Evolutionary conservation across 2,888 invertebrate genomes (phyloP).

Genomic region (Brachyopa scutellaris): DNA sequence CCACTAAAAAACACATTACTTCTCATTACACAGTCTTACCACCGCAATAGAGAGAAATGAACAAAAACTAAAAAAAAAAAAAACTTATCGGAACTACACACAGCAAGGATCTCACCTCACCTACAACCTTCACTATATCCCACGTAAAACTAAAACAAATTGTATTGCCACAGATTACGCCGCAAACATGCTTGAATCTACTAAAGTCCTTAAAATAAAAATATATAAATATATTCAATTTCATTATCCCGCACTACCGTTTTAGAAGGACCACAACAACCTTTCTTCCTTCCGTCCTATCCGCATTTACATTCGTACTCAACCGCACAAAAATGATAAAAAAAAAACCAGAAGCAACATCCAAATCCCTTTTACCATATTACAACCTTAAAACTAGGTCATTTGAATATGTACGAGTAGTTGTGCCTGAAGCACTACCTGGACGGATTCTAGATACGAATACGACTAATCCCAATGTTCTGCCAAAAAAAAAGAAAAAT

Average conservation of each 20-base stretch:
- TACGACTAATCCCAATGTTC: slow-evolving; percentile 55
- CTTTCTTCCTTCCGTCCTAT: slow-evolving; percentile 18
- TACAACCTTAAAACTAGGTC: slow-evolving; percentile 54
- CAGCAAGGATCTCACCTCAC: slow-evolving; percentile 3
- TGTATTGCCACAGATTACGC: slow-evolving; percentile 50
- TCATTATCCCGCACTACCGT: slow-evolving; percentile 24
- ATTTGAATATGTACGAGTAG: slow-evolving; percentile 15
- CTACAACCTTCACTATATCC: not conserved
- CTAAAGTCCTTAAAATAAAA: slow-evolving; percentile 6
- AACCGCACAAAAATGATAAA: slow-evolving; percentile 33
- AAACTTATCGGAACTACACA: slow-evolving; percentile 12
- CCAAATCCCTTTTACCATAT: slow-evolving; percentile 38
- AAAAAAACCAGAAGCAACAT: not conserved
- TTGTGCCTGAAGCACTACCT: slow-evolving; percentile 14
- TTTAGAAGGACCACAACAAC: slow-evolving; percentile 26
- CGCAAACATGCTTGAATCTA: slow-evolving; percentile 39
- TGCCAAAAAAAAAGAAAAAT: too few relatives aligned
- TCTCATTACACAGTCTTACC: slow-evolving; percentile 8
- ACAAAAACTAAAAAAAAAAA: too few relatives aligned
- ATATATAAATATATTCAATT: slow-evolving; percentile 46
- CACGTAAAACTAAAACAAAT: slow-evolving; percentile 19
- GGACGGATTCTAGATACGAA: slow-evolving; percentile 24
- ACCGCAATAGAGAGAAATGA: too few relatives aligned
- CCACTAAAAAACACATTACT: not conserved
- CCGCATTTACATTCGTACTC: slow-evolving; percentile 50